Base-by-base conservation (phyloP, 1,140 invertebrate species). In the Lepeophtheirus salmonis region DNA sequence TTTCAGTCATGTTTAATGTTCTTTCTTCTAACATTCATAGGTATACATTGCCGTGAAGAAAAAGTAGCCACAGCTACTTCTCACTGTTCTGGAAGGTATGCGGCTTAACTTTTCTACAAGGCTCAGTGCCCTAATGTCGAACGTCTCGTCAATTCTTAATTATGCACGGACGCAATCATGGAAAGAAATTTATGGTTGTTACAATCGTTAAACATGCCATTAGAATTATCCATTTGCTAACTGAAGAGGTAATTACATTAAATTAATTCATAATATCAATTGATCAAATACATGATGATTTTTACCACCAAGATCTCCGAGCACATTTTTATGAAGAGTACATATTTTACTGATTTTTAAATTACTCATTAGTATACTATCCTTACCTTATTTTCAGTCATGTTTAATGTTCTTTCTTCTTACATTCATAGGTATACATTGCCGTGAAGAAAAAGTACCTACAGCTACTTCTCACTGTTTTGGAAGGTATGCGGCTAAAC, bases 131-230 rank as follows among this genome's bases (percentile, higher is more conserved):
- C 95, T 10, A 97, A 99, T 72, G 95, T 99, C 21, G 96, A 99
- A 74, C 82, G 96, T 68, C 77, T 99, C 52, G 92, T 88, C 55
- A 95, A 94, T 73, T 96, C 6, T 74, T 99, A 58, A 99, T 99
- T 96, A 97, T 97, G 92, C 95, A 99, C 70, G 96, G 96, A 10
- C 80, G 96, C 65, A 99, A 99, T 75, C 98, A 98, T 71, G 96
- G 95, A 65, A 99, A 99, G 74, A 99, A 99, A 75, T 74, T 99
- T 25, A 90, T 98, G 90, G 89, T 96, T 62, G 91, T 97, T 16
- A 79, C 94, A 60, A 99, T 99, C 71, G 90, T 99, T 0, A 97
- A 97, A 70, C 96, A 99, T 72, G 85, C 94, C 1, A 97, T 99
- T 75, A 96, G 99, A 77, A 99, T 99, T 72, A 98, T 99, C 68